Base-by-base conservation (phyloP, 2,888 invertebrate genomes). In the Marronus borbonicus region DNA sequence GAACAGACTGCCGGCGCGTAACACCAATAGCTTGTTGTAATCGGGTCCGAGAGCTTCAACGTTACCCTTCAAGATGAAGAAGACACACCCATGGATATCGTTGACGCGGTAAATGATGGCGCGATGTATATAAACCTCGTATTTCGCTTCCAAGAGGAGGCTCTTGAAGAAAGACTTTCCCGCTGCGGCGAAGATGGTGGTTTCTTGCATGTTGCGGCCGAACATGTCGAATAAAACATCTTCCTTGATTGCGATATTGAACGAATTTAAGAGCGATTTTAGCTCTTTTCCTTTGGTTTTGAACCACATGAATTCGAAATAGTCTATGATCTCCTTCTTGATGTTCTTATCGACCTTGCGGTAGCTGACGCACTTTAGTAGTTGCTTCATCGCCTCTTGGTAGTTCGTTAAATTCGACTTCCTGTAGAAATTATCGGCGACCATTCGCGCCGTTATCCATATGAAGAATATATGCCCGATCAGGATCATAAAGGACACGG, bases 21-120 rank as follows among this genome's bases (percentile, higher is more conserved):
- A 75, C 1, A 81, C 65, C 14, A 80, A 10, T 2, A 83, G 68
- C 17, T 80, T 79, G 68, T 82, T 84, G 24, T 80, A 77, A 76
- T 84, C 84, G 0, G 84, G 81, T n/a, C 84, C 84, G 1, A 84
- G 74, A 7, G 83, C 82, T 74, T 84, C 82, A 12, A 84, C 81
- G 12, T 65, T 68, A 7, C 83, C 84, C 76, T 83, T 83, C 5
- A 80, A 58, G 1, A 84, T 62, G 65, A 83, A 80, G 74, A 80
- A 84, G 14, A 84, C 80, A n/a, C 62, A 74, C 1, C 80, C 81
- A 31, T 83, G 80, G 3, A 84, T 76, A 24, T 82, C 82, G 78
- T 84, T 84, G 0, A 84, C 82, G 58, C 79, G 60, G 31, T 77
- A 79, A 4, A 79, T 78, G 20, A 79, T 78, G 3, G 76, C 78